A percentile compares a stretch with the other conserved stretches of the same genome.
phyloP scores from a whole-genome alignment of 1,140 invertebrate genomes.

The Aleiodes sp. region DNA sequence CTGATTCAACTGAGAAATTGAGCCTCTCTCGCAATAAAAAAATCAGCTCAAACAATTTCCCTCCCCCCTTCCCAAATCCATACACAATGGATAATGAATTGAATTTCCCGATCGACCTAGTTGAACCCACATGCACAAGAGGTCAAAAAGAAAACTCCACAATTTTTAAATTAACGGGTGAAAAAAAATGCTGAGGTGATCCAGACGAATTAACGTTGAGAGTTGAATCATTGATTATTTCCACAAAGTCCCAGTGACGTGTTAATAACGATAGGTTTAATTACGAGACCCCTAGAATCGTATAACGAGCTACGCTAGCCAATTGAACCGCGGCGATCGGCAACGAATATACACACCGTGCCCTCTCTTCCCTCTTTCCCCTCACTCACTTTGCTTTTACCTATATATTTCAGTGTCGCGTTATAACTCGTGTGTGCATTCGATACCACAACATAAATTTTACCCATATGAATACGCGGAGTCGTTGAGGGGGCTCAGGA shows the following conservation, averaged over 20 bases:
- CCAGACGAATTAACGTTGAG: background rate
- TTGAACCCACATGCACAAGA: too few species aligned
- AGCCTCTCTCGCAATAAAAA: too few species aligned
- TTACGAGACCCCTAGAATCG: conserved; percentile 24
- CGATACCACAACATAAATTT: conserved; percentile 37
- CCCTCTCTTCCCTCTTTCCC: background rate
- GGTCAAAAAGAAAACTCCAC: background rate
- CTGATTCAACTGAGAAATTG: too few species aligned
- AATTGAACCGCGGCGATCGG: conserved; percentile 31
- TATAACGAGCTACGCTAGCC: conserved; percentile 23
- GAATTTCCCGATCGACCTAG: too few species aligned
- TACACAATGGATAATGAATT: too few species aligned
- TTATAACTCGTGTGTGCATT: conserved; percentile 36
- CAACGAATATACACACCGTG: background rate
- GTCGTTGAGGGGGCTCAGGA: conserved; percentile 30
- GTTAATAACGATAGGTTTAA: conserved; percentile 34
- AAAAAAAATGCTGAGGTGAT: background rate
- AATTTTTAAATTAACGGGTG: background rate
- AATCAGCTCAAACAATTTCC: too few species aligned
- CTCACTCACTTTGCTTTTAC: background rate
- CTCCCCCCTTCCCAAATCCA: too few species aligned
- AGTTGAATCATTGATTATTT: conserved; percentile 15
- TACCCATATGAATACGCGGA: conserved; percentile 35
- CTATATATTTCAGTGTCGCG: conserved; percentile 15
- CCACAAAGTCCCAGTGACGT: conserved; percentile 23